These are phyloP conservation scores for Herminia tarsipennalis DNA, from an alignment of 2,888 invertebrate genomes.

Conservation along the genomic window DNA sequence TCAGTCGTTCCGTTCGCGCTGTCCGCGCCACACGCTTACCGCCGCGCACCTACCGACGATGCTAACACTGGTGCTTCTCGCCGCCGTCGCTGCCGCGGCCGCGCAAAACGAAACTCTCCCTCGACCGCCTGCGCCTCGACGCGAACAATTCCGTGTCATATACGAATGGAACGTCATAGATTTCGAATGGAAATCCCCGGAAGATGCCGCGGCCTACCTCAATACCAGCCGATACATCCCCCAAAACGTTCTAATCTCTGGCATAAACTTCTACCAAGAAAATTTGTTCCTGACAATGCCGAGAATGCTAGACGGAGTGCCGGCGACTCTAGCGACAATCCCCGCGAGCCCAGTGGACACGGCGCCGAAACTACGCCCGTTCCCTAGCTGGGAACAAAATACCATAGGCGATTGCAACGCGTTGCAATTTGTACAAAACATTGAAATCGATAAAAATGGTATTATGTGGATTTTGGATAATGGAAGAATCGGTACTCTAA, in stretches of 20 bases:
- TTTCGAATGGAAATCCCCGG: constrained; percentile 88
- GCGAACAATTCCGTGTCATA: constrained; percentile 88
- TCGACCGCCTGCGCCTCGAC: constrained; percentile 63
- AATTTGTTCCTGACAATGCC: constrained; percentile 89
- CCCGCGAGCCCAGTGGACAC: constrained; percentile 79
- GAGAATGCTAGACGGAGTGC: constrained; percentile 89
- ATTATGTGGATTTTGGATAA: constrained; percentile 89
- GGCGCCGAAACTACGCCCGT: constrained; percentile 87
- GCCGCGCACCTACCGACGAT: constrained; percentile 56
- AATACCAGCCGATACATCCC: constrained; percentile 87
- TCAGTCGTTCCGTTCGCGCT: constrained; percentile 72
- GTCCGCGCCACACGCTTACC: constrained; percentile 66
- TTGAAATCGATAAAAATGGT: constrained; percentile 90
- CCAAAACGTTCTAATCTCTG: constrained; percentile 88
- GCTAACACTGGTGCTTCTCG: constrained; percentile 63
- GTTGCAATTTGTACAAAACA: constrained; percentile 90
- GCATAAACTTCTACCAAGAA: constrained; percentile 88
- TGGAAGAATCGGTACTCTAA: constrained; percentile 87
- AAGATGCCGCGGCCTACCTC: constrained; percentile 81
- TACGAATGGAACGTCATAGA: constrained; percentile 91
- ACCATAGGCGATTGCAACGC: constrained; percentile 87
- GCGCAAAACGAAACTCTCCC: constrained; percentile 68
- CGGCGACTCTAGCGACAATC: constrained; percentile 87
- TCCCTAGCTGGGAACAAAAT: constrained; percentile 90
- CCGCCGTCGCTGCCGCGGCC: constrained; percentile 70